Evolutionary conservation across 2,888 invertebrate genomes (phyloP).

Genomic region (Mesopsocus fuscifrons): DNA sequence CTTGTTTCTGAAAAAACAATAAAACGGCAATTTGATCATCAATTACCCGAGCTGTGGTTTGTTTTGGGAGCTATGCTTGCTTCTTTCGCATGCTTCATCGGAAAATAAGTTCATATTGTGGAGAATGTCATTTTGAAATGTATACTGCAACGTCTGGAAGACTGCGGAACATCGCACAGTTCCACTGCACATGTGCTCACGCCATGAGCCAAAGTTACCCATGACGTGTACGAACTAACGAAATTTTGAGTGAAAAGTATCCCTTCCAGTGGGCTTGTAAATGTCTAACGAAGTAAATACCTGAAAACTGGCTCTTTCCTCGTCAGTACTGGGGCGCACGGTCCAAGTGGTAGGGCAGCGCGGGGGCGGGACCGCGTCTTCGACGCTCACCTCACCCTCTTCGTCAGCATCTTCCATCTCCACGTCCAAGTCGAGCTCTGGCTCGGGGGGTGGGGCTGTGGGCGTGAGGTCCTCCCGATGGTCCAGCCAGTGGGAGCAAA

Average conservation of each 20-base stretch:
- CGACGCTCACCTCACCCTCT: constrained; percentile 18
- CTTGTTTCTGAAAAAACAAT: constrained; percentile 33
- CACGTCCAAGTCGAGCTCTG: constrained; percentile 14
- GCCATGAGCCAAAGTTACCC: too few species aligned
- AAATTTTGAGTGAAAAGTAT: too few species aligned
- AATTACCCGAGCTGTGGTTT: too few species aligned
- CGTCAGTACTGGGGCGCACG: constrained; percentile 54
- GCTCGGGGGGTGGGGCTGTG: constrained; percentile 3
- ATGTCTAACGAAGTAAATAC: constrained; percentile 13
- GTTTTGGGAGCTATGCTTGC: not conserved
- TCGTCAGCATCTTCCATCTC: constrained; percentile 18
- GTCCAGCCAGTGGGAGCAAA: constrained; percentile 65
- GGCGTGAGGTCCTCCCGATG: constrained; percentile 29
- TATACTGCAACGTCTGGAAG: too few species aligned
- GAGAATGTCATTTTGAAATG: too few species aligned
- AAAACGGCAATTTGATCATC: not conserved
- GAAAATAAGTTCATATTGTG: too few species aligned
- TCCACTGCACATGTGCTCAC: too few species aligned
- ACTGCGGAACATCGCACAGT: too few species aligned
- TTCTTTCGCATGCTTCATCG: too few species aligned
- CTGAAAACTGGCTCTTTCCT: constrained; percentile 55
- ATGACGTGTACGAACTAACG: too few species aligned
- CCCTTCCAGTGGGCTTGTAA: too few species aligned
- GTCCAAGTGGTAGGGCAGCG: constrained; percentile 65
- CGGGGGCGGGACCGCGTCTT: constrained; percentile 26